Conservation (phyloP, 1,140 invertebrate species). For the Bombus huntii region DNA sequence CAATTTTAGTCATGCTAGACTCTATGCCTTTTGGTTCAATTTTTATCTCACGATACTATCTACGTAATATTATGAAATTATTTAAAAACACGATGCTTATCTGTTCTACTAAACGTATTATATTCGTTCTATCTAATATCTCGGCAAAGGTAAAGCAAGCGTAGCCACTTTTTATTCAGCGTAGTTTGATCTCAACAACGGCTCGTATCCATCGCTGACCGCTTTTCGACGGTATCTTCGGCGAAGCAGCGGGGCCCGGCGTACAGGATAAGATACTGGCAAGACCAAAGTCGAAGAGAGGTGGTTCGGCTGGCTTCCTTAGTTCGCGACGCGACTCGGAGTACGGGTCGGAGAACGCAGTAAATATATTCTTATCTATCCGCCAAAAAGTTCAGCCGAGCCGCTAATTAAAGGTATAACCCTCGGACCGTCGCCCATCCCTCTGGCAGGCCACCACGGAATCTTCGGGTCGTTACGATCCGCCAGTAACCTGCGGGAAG, state of each 20-base stretch:
- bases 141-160: background rate
- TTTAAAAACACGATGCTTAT: background rate
- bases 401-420: conserved; percentile 76
- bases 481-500: background rate
- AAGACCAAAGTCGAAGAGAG: conserved; percentile 58
- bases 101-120: background rate
- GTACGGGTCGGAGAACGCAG: conserved; percentile 57
- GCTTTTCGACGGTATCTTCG: conserved; percentile 61
- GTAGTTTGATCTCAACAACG: conserved; percentile 48
- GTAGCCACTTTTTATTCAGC: background rate
- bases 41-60: background rate
- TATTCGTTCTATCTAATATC: background rate
- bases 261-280: conserved; percentile 69
- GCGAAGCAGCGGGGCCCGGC: conserved; percentile 23
- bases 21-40: background rate
- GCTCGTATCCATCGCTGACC: conserved; percentile 65
- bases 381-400: conserved; percentile 73
- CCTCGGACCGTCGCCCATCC: conserved; percentile 28
- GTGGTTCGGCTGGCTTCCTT: conserved; percentile 65
- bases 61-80: background rate
- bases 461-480: conserved; percentile 9
- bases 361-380: conserved; percentile 77
- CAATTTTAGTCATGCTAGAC: background rate
- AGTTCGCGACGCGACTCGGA: conserved; percentile 26
- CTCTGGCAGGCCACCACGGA: conserved; percentile 21